Evolutionary conservation across 2,888 invertebrate genomes (phyloP).

Genomic region (Latheticus oryzae): DNA sequence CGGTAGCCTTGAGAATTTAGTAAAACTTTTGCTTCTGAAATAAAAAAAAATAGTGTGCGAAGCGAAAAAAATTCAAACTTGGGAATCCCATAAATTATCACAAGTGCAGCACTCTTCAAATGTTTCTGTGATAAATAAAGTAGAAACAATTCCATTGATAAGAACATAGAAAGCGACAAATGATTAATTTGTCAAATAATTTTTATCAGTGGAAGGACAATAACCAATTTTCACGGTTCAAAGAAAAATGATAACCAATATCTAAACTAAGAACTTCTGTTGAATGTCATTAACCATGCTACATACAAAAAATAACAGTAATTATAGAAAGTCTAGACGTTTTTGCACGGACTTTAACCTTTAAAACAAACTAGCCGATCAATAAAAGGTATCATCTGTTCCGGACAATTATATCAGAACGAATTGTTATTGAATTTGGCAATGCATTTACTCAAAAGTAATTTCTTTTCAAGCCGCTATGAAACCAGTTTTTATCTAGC

Average conservation of each 20-base stretch:
- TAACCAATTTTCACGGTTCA: not conserved
- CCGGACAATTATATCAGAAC: constrained; percentile 19
- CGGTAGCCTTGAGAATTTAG: too few species aligned
- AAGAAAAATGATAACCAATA: not conserved
- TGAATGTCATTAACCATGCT: constrained; percentile 1
- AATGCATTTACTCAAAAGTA: constrained; percentile 3
- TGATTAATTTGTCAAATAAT: constrained; percentile 4
- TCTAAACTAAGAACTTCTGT: not conserved
- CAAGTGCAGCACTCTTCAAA: too few species aligned
- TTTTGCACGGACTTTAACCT: constrained; percentile 27
- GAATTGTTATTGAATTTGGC: constrained; percentile 20
- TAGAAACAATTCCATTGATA: too few species aligned
- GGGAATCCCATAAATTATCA: too few species aligned
- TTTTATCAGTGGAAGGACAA: not conserved
- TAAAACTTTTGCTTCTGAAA: too few species aligned
- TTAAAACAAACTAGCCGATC: constrained; percentile 24
- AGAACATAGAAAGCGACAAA: not conserved
- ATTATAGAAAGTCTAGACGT: constrained; percentile 31
- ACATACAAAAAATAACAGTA: constrained; percentile 10
- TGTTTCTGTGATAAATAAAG: too few species aligned
- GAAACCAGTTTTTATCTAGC: constrained; percentile 21
- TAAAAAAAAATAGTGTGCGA: too few species aligned
- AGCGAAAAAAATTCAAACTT: too few species aligned
- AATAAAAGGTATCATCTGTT: constrained; percentile 27
- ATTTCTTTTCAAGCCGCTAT: constrained; percentile 4